Base-by-base conservation (phyloP, 2,797 vertebrate species). In the Pangasius sanitwongsei region DNA sequence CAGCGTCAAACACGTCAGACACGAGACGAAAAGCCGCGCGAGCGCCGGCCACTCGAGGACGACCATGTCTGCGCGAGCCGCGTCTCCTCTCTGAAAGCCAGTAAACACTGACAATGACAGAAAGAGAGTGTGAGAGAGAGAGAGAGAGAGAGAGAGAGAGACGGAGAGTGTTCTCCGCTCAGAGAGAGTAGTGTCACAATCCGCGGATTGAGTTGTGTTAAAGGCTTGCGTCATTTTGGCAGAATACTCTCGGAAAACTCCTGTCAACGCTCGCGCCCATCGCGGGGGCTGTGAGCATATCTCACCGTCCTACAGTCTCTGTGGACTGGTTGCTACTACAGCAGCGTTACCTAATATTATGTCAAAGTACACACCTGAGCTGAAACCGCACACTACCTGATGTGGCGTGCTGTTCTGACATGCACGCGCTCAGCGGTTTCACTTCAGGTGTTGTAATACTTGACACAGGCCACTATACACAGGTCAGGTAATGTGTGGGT, bases 181-280 rank as follows among this genome's bases (percentile, higher is more conserved):
- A 44, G 41, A 44, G 41, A 37, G 44, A 31, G 41, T 44, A 2
- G 34, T 44, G 78, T 44, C 53, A 15, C 87, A 83, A 83, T 63
- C 87, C 67, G 28, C 53, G 5, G 4, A 37, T 0, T 78, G 74
- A 57, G 15, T 48, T 44, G 78, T 48, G 55, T 63, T 48, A 74
- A 61, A 84, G 1, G 2, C 69, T 84, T 87, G 78, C 80, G 88
- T 89, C 88, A 89, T 69, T 77, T 89, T 81, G 86, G 86, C 61
- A 78, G 28, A 18, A 50, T 5, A 15, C 48, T 28, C n/a, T 59
- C 13, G 85, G 59, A 75, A 83, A 72, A 61, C 34, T 83, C 81
- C 80, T 65, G 74, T 78, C 86, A 65, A 12, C 18, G 48, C 48
- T 69, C n/a, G 65, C 65, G 65, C 44, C 83, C 83, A 84, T 84